Evolutionary conservation across 2,113 vertebrate species (phyloP), one percentile per base, ranked within the genome.

Genomic region (Elephas maximus): DNA sequence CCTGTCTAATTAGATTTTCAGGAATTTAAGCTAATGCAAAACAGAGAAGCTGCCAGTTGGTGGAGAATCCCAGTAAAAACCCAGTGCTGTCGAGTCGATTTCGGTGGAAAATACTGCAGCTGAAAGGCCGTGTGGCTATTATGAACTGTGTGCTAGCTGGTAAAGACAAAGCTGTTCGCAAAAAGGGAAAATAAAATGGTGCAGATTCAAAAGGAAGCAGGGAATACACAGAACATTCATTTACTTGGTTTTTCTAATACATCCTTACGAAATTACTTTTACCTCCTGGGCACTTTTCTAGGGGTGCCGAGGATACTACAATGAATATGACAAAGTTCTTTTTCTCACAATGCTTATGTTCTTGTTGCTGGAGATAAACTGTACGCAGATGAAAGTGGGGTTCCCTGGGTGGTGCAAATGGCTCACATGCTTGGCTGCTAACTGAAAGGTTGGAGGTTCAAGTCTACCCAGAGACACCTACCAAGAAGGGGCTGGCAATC

Each of bases 71-170:
- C 37, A 37, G 37, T 37, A 37, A 37, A 37, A 37, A 37, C 37
- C 37, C 37, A 37, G 37, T 37, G 37, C 37, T 37, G 37, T 37
- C 37, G 2, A 37, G 37, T 37, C 37, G 37, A 37, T 37, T 37
- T 37, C 37, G 37, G 37, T 37, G 23, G 53, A 76, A 48, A 95
- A 87, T 48, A 74, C 30, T 69, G 51, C 45, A 90, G 37, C 45
- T 92, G 37, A 93, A 93, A 95, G 88, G 10, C 45, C 65, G 76
- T 28, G 53, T 30, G 51, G 45, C 53, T 85, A 65, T 91, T 81
- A 37, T n/a, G 81, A 97, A 44, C 65, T 85, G 7, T 82, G 21
- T 78, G 81, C 57, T 76, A 88, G 86, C 30, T 30, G 37, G 90
- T 33, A 28, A 33, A 91, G 86, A 83, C 62, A 89, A 86, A 94